Base-by-base conservation (phyloP, 2,888 invertebrate species). In the Leptogaster cylindrica region DNA sequence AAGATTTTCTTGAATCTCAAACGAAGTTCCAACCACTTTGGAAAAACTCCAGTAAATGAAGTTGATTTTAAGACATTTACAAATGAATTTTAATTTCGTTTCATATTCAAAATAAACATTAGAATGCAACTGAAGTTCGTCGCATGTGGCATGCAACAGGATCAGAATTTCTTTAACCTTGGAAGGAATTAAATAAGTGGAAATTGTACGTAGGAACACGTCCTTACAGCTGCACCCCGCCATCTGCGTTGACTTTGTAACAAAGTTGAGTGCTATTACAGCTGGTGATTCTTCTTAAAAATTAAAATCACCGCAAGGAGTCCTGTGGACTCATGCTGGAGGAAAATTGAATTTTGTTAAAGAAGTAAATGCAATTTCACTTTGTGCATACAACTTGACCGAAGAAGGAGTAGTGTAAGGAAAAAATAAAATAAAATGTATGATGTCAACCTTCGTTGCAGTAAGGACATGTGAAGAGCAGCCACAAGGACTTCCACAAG, bases 161-260 rank as follows among this genome's bases (percentile, higher is more conserved):
- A 10, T 6, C 16, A 14, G 12, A n/a, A 41, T 41, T 41, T 2
- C 16, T 41, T 12, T 41, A 41, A 14, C 41, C 41, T 41, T 41
- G 41, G 10, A 41, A 7, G 41, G 39, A 39, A n/a, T 39, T 39
- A n/a, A 39, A 39, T 14, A 39, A 39, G 39, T 39, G 39, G 39
- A 39, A 39, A 39, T 12, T 39, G 10, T 14, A 39, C 10, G 39
- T 14, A 39, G 10, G 39, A 12, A 14, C 10, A 39, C 10, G 39
- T 39, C 39, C 39, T 8, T 10, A 10, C 14, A 4, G 39, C n/a
- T n/a, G 39, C n/a, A 12, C 10, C 10, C 3, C 14, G 39, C 6
- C 3, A 3, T 39, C 14, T 6, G 14, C 39, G 10, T 39, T 7
- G 39, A 39, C 3, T 39, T 14, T 39, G 39, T 39, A 14, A 14